Evolutionary conservation across 2,888 invertebrate species (phyloP).

Genomic region (Syrphus vitripennis): DNA sequence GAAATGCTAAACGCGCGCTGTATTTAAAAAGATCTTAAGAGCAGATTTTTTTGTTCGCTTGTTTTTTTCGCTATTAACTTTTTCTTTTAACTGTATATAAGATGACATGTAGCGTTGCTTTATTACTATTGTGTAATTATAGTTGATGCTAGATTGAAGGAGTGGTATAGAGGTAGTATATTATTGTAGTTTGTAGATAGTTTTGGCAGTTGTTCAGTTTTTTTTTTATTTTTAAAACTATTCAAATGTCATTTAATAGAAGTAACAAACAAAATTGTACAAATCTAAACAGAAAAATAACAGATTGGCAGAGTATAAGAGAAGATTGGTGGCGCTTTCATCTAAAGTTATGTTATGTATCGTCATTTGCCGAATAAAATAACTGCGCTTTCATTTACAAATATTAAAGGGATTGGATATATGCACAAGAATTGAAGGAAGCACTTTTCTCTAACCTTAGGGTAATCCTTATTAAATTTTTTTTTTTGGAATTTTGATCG

Average conservation of each 20-base stretch:
- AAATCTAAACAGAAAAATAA: background rate
- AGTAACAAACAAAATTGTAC: background rate
- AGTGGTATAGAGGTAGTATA: too few species aligned
- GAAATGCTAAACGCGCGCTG: background rate
- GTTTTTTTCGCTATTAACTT: background rate
- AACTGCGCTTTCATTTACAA: too few species aligned
- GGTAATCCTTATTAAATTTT: too few species aligned
- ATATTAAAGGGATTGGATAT: too few species aligned
- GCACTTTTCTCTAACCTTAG: too few species aligned
- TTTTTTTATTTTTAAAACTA: constrained; percentile 4
- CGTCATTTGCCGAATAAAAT: too few species aligned
- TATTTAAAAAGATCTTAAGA: background rate
- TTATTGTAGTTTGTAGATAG: background rate
- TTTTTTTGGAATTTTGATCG: too few species aligned
- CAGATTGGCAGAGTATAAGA: too few species aligned
- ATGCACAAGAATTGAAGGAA: too few species aligned
- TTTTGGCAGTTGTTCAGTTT: background rate
- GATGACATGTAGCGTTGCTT: background rate
- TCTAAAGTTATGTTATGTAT: too few species aligned
- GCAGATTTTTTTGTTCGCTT: background rate
- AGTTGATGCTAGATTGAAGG: background rate
- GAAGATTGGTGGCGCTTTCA: too few species aligned
- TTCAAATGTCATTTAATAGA: background rate
- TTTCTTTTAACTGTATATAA: background rate
- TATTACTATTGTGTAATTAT: too few species aligned